Percentiles rank a stretch among this genome's conserved stretches.
These are phyloP conservation scores for Drosophila austrosaltans DNA, from an alignment of 2,888 invertebrate species.

Conservation along the genomic window DNA sequence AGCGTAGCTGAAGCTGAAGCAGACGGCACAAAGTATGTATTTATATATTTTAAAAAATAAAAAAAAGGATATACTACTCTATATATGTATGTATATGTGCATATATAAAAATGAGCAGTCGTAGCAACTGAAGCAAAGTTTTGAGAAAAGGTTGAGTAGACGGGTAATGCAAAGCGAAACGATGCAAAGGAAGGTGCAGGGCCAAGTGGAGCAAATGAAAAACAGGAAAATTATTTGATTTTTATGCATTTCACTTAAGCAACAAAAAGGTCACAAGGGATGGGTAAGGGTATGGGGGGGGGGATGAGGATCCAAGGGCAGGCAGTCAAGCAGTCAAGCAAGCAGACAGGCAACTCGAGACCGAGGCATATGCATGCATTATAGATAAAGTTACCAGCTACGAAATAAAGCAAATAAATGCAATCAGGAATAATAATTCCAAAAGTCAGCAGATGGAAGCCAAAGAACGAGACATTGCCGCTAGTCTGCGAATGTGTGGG, in stretches of 20 bases:
- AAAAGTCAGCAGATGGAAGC: slow-evolving; percentile 31
- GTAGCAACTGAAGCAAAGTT: slow-evolving; percentile 4
- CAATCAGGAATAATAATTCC: slow-evolving; percentile 77
- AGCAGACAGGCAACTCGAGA: not conserved
- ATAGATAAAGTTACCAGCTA: slow-evolving; percentile 68
- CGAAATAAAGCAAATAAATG: slow-evolving; percentile 72
- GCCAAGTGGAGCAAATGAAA: slow-evolving; percentile 59
- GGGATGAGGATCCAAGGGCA: not conserved
- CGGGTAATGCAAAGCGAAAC: not conserved
- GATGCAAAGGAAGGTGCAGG: not conserved
- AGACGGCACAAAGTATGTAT: slow-evolving; percentile 63
- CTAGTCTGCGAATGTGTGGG: not conserved
- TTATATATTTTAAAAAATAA: slow-evolving; percentile 47
- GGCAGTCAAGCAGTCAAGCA: slow-evolving; percentile 1
- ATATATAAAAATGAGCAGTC: slow-evolving; percentile 3
- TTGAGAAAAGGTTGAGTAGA: slow-evolving; percentile 12
- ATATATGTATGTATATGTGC: no score
- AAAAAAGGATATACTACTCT: slow-evolving; percentile 4
- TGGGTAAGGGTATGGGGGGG: slow-evolving; percentile 17
- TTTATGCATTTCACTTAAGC: slow-evolving; percentile 77
- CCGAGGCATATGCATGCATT: slow-evolving; percentile 58
- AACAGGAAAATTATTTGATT: slow-evolving; percentile 79
- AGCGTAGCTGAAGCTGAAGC: slow-evolving; percentile 16
- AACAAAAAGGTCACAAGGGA: slow-evolving; percentile 61
- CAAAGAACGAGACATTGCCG: slow-evolving; percentile 55